Evolutionary conservation across 2,888 invertebrate species (phyloP).

Genomic region (Eremobia ochroleuca): DNA sequence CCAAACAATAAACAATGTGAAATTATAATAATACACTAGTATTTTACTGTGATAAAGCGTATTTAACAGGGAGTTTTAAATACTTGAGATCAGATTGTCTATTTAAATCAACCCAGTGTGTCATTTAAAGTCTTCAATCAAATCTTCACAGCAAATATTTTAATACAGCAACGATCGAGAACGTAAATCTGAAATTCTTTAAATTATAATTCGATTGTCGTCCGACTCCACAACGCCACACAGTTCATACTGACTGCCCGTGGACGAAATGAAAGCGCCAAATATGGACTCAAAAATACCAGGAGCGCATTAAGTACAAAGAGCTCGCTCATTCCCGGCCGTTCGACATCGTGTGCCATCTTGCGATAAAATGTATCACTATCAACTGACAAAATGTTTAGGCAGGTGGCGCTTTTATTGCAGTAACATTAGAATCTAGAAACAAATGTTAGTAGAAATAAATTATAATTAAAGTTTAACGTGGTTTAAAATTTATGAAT

Average conservation of each 20-base stretch:
- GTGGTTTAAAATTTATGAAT: neutral
- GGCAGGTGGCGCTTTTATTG: slow-evolving; percentile 67
- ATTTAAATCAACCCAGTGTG: neutral
- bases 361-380: slow-evolving; percentile 67
- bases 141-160: neutral
- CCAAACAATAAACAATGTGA: neutral
- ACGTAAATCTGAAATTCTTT: slow-evolving; percentile 14
- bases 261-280: slow-evolving; percentile 80
- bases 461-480: neutral
- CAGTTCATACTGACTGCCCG: slow-evolving; percentile 1
- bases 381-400: slow-evolving; percentile 44
- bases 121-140: neutral
- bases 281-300: slow-evolving; percentile 87
- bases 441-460: neutral
- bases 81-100: neutral
- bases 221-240: neutral
- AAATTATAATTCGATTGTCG: slow-evolving; percentile 17
- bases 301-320: slow-evolving; percentile 77
- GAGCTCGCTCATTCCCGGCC: slow-evolving; percentile 66
- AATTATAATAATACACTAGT: neutral
- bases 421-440: neutral
- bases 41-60: neutral
- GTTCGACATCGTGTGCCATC: slow-evolving; percentile 70
- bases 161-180: slow-evolving; percentile 14
- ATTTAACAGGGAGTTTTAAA: neutral